These are phyloP conservation scores for Neolamprologus toae DNA, from an alignment of 2,113 vertebrate genomes.

Conservation along the genomic window DNA sequence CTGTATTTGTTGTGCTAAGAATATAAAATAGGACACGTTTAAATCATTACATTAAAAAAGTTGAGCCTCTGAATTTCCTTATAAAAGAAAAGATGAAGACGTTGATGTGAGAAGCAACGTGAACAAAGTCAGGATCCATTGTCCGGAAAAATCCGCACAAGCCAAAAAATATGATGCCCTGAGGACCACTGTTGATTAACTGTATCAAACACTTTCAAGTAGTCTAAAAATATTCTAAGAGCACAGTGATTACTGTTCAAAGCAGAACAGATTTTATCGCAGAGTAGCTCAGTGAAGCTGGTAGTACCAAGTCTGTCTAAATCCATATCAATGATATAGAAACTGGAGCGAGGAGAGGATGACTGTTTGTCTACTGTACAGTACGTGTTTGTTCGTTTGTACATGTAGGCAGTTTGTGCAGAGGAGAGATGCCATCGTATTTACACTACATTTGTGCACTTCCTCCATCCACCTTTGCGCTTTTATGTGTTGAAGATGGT, in stretches of 20 bases:
- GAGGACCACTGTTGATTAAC: conserved; percentile 14
- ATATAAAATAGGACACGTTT: neutral
- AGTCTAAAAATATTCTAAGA: conserved; percentile 5
- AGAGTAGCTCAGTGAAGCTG: neutral
- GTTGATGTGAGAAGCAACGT: neutral
- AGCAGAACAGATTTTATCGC: neutral
- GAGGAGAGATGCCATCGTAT: neutral
- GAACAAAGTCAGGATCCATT: neutral
- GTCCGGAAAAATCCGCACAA: neutral
- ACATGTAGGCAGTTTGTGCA: neutral
- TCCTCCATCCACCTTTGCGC: conserved; percentile 7
- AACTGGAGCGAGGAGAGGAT: neutral
- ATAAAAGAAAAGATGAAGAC: neutral
- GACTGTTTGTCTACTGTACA: neutral
- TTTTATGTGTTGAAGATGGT: conserved; percentile 7
- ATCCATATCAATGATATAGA: neutral
- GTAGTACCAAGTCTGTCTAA: neutral
- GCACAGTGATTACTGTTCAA: neutral
- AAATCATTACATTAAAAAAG: neutral
- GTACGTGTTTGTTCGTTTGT: neutral
- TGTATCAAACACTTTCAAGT: conserved; percentile 10
- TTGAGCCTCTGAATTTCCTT: neutral
- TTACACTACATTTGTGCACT: neutral
- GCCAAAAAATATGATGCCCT: neutral
- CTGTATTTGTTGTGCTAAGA: neutral